phyloP scores from a whole-genome alignment of 2,797 vertebrate genomes.

The Syngnathus acus region DNA sequence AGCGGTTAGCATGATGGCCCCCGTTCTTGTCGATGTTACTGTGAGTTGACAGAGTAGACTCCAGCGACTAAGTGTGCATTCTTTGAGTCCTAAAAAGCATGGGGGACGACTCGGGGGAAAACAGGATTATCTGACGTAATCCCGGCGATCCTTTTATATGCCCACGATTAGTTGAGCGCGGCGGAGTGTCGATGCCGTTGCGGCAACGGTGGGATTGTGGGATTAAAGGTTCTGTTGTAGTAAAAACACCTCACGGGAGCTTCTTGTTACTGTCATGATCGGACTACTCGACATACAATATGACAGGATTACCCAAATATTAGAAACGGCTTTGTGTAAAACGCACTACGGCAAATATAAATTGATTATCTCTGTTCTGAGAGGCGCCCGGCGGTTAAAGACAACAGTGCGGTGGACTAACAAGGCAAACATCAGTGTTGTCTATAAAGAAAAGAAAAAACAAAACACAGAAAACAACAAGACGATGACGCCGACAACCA shows the following conservation, averaged over 20 bases:
- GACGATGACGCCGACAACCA: slow-evolving; percentile 36
- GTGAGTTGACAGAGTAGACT: background rate
- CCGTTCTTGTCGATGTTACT: too few relatives aligned
- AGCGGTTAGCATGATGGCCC: background rate
- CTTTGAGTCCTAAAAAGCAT: slow-evolving; percentile 2
- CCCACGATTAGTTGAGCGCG: background rate
- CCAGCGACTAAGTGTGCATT: background rate
- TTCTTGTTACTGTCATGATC: background rate
- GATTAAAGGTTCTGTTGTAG: background rate
- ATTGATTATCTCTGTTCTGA: background rate
- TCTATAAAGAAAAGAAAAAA: slow-evolving; percentile 15
- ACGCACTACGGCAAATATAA: background rate
- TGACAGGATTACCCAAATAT: background rate
- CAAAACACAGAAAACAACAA: slow-evolving; percentile 42
- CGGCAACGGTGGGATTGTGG: background rate
- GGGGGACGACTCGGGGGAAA: background rate
- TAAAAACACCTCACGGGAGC: background rate
- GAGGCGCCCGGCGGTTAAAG: background rate
- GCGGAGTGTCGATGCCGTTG: background rate
- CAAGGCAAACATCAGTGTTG: slow-evolving; percentile 8
- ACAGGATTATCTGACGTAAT: slow-evolving; percentile 3
- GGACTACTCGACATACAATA: background rate
- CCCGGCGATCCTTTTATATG: slow-evolving; percentile 2
- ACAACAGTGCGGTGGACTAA: background rate
- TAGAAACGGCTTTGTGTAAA: background rate